Evolutionary conservation across 2,797 vertebrate species (phyloP), one percentile per base, ranked within the genome.

Genomic region (Saxicola maurus): DNA sequence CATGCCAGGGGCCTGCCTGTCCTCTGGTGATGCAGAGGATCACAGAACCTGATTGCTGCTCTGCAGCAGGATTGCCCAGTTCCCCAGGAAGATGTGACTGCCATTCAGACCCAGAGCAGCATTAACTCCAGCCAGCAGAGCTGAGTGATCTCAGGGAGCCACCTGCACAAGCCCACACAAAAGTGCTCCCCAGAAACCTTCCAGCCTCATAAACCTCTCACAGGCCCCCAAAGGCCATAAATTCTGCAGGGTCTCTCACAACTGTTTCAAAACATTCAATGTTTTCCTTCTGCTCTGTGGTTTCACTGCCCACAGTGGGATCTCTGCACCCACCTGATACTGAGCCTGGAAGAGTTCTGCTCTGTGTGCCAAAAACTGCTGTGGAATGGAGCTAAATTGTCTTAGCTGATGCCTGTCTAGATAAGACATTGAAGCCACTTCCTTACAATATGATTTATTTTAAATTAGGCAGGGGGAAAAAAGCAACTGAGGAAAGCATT

Each of bases 141-240:
- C 57, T 1, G 3, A 42, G 46, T 25, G 77, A 66, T 89, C 80
- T 60, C 0, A 0, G 74, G 87, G 86, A 95, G 27, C 78, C 91
- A 92, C 90, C 94, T 93, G 95, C 86, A 84, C 71, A 89, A 94
- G 81, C 80, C 90, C 91, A 83, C 94, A 89, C 77, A 83, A 81
- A 89, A 72, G 49, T 27, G 64, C 35, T 91, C 83, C 87, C 87
- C 92, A 95, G 86, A 86, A 93, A 93, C 82, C 91, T 86, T 43
- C 91, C 9, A 38, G 87, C 64, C 86, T 77, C n/a, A 1, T 93
- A 95, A 87, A 93, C 56, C 86, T 93, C 83, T 82, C 86, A 84
- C 2, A 1, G 81, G 88, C 42, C 89, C 80, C 87, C 0, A 0
- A 93, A 88, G 83, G 86, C 83, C 61, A 76, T 94, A 86, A 93